Base-by-base conservation (phyloP, 2,797 vertebrate genomes). In the Bradypodion ventrale region DNA sequence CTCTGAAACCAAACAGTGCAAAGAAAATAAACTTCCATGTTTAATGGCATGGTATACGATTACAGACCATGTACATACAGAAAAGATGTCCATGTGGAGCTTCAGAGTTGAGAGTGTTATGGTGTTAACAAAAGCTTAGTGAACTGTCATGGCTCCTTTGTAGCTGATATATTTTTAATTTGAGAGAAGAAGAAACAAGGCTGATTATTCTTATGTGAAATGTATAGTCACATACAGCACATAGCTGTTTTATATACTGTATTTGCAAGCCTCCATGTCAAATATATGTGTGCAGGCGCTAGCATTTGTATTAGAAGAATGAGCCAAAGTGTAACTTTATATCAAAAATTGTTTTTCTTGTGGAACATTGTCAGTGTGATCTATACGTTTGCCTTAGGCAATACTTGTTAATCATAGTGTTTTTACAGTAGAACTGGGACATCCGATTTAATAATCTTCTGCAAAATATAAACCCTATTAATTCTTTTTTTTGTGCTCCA, bases 401-500 rank as follows among this genome's bases (percentile, higher is more conserved):
- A 68, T 68, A 4, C 2, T 23, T 76, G 23, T 42, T 0, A 0
- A 0, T 78, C 52, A 37, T 44, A 63, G 1, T 2, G 1, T 84
- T 89, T 92, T 29, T 15, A 0, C 83, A 35, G 62, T 44, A 68
- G n/a, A 37, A 78, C 40, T 78, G 5, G 15, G 68, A 0, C 65
- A 15, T 40, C 79, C 15, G 1, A 70, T 56, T 87, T 8, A 40
- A 10, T 80, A n/a, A 88, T 44, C 25, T 89, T 83, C 40, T 70
- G 59, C 0, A 52, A 82, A 66, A 27, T 9, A 0, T 74, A 68
- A 76, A 19, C 77, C 83, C 86, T 85, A 29, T 23, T 91, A 60
- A 90, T 89, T 40, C 3, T 74, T 93, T 7, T 75, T 88, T 83
- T 91, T 88, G 94, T 83, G 86, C 23, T 90, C 83, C 87, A 93